Conservation (phyloP, 2,797 vertebrate species). For the Falco naumanni region DNA sequence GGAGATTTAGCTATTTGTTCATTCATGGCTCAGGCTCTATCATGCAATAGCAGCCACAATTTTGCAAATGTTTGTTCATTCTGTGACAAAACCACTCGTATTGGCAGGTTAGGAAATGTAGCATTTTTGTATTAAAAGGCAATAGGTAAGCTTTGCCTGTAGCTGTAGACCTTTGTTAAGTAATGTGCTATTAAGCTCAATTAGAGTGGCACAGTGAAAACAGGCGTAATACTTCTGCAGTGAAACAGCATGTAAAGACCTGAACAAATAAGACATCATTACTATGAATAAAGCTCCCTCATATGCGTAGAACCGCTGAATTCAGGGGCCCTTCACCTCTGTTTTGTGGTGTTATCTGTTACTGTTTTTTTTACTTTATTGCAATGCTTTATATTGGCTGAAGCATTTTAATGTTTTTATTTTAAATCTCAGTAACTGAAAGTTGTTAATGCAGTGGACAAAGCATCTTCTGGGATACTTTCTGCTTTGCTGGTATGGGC, state of each 20-base stretch:
- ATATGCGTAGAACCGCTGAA: background rate
- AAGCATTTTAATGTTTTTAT: background rate
- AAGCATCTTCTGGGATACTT: background rate
- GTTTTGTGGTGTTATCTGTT: background rate
- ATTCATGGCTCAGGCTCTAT: background rate
- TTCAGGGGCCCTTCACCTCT: background rate
- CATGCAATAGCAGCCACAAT: background rate
- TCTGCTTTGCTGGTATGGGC: background rate
- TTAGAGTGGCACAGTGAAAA: slow-evolving; percentile 10
- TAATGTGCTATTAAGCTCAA: slow-evolving; percentile 12
- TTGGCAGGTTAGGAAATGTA: background rate
- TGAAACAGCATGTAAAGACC: background rate
- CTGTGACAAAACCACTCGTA: background rate
- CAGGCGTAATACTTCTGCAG: background rate
- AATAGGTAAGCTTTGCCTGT: background rate
- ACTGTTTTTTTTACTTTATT: background rate
- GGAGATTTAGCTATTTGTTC: background rate
- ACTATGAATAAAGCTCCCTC: background rate
- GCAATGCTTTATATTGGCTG: background rate
- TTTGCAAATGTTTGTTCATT: background rate
- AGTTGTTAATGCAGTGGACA: background rate
- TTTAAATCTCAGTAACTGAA: background rate
- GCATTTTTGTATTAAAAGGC: background rate
- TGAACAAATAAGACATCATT: background rate
- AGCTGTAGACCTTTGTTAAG: background rate